Conservation (phyloP, 2,113 vertebrate genomes). For the Mormyrus iriodes region DNA sequence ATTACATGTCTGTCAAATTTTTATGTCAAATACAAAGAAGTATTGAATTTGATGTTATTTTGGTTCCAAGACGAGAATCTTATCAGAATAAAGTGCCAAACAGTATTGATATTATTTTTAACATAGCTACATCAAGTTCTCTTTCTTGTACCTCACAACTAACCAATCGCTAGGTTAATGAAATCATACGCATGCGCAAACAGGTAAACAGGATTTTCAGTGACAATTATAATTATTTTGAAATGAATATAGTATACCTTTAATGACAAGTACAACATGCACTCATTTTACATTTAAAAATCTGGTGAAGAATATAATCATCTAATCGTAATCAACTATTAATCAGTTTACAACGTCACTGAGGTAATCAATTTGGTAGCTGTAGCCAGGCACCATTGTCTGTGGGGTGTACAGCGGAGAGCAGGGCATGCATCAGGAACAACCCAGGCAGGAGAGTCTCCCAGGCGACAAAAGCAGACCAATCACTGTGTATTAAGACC, state of each 20-base stretch:
- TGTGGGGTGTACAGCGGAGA: background rate
- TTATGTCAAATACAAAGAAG: background rate
- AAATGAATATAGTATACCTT: background rate
- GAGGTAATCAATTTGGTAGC: background rate
- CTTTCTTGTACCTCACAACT: background rate
- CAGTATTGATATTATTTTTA: background rate
- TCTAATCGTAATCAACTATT: background rate
- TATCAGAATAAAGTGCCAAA: background rate
- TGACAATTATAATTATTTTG: background rate
- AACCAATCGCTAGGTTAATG: background rate
- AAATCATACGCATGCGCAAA: background rate
- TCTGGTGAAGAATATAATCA: background rate
- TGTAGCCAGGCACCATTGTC: background rate
- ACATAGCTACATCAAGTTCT: background rate
- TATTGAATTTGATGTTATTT: background rate
- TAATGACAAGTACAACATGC: background rate
- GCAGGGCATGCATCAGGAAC: background rate
- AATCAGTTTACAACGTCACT: background rate
- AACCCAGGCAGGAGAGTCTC: slow-evolving; percentile 60
- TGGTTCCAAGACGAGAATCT: background rate
- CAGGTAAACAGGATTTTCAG: background rate
- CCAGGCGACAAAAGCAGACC: slow-evolving; percentile 87
- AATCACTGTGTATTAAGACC: slow-evolving; percentile 95
- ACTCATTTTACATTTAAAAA: background rate
- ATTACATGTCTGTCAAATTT: background rate